These are phyloP conservation scores for Donacobius atricapilla DNA, from an alignment of 2,113 vertebrate species.

Conservation along the genomic window DNA sequence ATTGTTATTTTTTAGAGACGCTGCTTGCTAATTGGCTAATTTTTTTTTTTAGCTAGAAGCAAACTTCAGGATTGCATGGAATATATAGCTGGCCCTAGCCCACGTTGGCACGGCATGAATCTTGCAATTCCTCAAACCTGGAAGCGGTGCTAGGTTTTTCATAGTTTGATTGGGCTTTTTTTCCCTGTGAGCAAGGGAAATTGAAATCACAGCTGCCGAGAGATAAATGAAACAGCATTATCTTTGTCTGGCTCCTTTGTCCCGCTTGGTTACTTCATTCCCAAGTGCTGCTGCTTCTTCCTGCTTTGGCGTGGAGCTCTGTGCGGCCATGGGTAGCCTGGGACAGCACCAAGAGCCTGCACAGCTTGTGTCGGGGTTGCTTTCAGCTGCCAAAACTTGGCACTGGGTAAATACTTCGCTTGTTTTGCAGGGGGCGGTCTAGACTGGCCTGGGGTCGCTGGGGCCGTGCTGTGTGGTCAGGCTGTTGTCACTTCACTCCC, in stretches of 20 bases:
- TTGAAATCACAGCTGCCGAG: background rate
- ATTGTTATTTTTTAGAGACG: background rate
- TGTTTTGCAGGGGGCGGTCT: background rate
- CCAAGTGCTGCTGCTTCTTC: background rate
- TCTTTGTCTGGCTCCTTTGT: background rate
- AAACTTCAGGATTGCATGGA: background rate
- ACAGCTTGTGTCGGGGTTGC: background rate
- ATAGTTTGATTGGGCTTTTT: background rate
- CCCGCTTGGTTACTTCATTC: background rate
- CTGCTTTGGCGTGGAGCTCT: background rate
- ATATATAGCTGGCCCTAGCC: accelerated
- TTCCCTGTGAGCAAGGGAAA: background rate
- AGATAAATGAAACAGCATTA: background rate
- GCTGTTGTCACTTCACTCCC: background rate
- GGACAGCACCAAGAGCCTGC: background rate
- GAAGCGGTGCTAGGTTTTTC: background rate
- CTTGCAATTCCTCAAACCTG: background rate
- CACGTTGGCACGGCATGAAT: accelerated
- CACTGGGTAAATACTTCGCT: accelerated
- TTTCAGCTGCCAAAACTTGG: background rate
- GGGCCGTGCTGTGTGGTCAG: background rate
- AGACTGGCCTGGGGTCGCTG: background rate
- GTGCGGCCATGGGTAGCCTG: background rate
- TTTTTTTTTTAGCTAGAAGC: background rate
- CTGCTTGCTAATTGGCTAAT: background rate